Base-by-base conservation (phyloP, 2,797 vertebrate species). In the Neostethus bicornis region DNA sequence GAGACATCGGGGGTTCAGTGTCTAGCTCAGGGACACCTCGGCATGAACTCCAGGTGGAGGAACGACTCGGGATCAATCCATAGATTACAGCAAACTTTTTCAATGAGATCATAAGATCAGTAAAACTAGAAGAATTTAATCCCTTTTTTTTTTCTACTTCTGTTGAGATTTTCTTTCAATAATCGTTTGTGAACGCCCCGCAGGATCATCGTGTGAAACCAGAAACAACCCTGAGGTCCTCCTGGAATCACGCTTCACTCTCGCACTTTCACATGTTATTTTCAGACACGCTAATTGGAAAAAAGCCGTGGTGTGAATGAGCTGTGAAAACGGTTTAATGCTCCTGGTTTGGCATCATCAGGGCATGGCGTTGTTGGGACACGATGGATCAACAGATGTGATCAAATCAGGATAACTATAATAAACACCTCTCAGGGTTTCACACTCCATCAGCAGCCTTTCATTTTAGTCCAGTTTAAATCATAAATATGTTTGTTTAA, bases 241-340 rank as follows among this genome's bases (percentile, higher is more conserved):
- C 41, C 16, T 13, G 39, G 17, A 39, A 47, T 37, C 52, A 45
- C 2, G 28, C 25, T 54, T 75, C 62, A 16, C 53, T 61, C 49
- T 76, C 61, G 39, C 67, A 45, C 47, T 29, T 5, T 76, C 51
- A 7, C 74, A 61, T 28, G 17, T 53, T 85, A 83, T 85, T 86
- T 82, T 69, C 59, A 75, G 75, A 87, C 2, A 78, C 78, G 87
- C 68, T 86, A 80, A 89, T 86, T 86, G 61, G 70, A 58, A 54
- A 25, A 19, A n/a, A 39, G 42, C 38, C 51, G 52, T 25, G 17
- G 17, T 43, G 43, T 32, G 43, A 53, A 51, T 19, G 20, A 13
- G 52, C 24, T 49, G 61, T 58, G 61, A 59, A 37, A 3, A 3
- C 17, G 55, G 45, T 26, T 41, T 4, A 57, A 51, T 39, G 49